Conservation (phyloP, 1,140 invertebrate species). For the Berghia stephanieae region DNA sequence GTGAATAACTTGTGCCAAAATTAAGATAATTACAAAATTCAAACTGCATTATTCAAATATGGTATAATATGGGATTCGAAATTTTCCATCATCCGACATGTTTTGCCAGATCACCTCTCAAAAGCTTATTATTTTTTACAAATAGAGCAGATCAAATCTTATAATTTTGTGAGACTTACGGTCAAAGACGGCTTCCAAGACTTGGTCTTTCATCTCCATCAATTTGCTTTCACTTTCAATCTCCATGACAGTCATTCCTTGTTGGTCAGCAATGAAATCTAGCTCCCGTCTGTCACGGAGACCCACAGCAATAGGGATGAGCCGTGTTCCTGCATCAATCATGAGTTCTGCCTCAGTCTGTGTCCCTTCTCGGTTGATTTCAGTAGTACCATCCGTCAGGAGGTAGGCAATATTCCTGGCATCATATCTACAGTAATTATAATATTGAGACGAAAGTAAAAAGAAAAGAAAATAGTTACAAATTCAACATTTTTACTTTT, state of each 20-base stretch:
- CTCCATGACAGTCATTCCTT: slow-evolving; percentile 48
- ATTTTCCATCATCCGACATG: too few relatives aligned
- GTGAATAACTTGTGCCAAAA: too few relatives aligned
- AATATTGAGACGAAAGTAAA: too few relatives aligned
- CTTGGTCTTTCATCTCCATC: slow-evolving; percentile 43
- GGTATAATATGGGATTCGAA: too few relatives aligned
- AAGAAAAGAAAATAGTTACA: too few relatives aligned
- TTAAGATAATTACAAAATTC: too few relatives aligned
- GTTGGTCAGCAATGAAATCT: slow-evolving; percentile 51
- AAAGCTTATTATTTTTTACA: background rate
- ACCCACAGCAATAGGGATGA: slow-evolving; percentile 53
- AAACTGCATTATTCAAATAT: too few relatives aligned
- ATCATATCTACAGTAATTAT: slow-evolving; percentile 15
- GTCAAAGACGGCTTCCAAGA: slow-evolving; percentile 48
- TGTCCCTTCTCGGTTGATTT: slow-evolving; percentile 47
- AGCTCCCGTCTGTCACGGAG: slow-evolving; percentile 49
- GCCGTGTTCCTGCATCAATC: slow-evolving; percentile 48
- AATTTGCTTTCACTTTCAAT: slow-evolving; percentile 41
- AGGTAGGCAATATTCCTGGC: slow-evolving; percentile 57
- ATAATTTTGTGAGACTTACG: too few relatives aligned
- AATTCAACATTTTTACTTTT: slow-evolving; percentile 1
- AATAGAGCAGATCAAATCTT: too few relatives aligned
- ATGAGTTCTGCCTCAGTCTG: slow-evolving; percentile 51
- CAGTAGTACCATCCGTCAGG: slow-evolving; percentile 53
- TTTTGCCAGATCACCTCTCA: too few relatives aligned